phyloP scores from a whole-genome alignment of 2,113 vertebrate genomes.

The Callionymus lyra region DNA sequence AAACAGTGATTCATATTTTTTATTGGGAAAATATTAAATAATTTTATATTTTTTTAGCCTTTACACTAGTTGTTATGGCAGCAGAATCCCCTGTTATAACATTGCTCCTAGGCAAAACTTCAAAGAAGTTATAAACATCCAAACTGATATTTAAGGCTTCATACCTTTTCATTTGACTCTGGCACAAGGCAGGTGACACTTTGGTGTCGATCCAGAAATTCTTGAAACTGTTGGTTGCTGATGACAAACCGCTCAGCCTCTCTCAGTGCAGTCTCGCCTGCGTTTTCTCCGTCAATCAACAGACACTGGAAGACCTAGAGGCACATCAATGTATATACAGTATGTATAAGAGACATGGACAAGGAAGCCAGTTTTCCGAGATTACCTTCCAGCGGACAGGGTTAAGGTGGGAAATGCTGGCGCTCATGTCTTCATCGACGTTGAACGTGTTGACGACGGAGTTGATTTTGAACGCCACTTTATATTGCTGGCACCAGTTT shows the following conservation, averaged over 20 bases:
- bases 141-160: not conserved
- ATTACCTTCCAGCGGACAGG: conserved; percentile 91
- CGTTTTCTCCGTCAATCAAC: conserved; percentile 86
- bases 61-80: too few relatives aligned
- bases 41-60: too few relatives aligned
- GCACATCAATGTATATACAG: not conserved
- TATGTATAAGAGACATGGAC: not conserved
- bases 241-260: conserved; percentile 82
- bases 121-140: too few relatives aligned
- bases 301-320: conserved; percentile 90
- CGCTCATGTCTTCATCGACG: conserved; percentile 79
- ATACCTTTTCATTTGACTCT: conserved; percentile 89
- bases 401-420: conserved; percentile 69
- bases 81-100: too few relatives aligned
- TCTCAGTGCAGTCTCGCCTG: conserved; percentile 74
- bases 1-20: too few relatives aligned
- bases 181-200: conserved; percentile 78
- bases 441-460: conserved; percentile 92
- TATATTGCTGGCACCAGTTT: conserved; percentile 77
- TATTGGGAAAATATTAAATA: too few relatives aligned
- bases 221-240: conserved; percentile 74
- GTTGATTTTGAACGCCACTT: conserved; percentile 92
- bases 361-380: not conserved
- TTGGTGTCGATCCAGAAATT: conserved; percentile 76
- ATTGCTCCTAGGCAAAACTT: too few relatives aligned